A percentile compares a stretch with the other conserved stretches of the same genome.
These are phyloP conservation scores for Mesorhabditis sp. DNA, from an alignment of 2,888 invertebrate genomes.

Conservation along the genomic window DNA sequence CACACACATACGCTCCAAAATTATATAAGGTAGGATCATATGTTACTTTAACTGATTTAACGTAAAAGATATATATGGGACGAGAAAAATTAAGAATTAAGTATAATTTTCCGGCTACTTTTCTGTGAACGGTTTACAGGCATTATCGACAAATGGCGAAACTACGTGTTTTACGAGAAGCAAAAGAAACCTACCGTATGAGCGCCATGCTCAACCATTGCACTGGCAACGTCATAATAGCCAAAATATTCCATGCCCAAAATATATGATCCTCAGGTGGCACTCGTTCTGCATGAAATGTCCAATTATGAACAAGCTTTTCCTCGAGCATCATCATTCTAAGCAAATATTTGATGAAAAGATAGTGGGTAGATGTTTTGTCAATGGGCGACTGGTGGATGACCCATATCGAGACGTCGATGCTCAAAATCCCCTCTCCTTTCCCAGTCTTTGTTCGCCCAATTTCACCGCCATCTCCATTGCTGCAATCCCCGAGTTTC, in stretches of 20 bases:
- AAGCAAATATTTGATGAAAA: too few relatives aligned
- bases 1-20: too few relatives aligned
- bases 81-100: too few relatives aligned
- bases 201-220: not conserved
- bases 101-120: too few relatives aligned
- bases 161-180: too few relatives aligned
- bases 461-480: not conserved
- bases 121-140: too few relatives aligned
- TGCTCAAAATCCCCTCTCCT: not conserved
- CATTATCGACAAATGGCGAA: too few relatives aligned
- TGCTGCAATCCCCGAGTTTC: not conserved
- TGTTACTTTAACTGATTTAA: too few relatives aligned
- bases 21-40: too few relatives aligned
- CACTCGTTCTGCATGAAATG: not conserved
- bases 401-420: not conserved
- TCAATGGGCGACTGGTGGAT: not conserved
- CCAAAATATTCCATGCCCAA: constrained; percentile 2
- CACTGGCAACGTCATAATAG: not conserved
- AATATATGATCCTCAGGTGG: not conserved
- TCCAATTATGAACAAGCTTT: not conserved
- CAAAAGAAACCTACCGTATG: not conserved
- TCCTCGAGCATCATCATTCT: not conserved
- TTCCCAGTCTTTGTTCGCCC: not conserved
- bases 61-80: too few relatives aligned
- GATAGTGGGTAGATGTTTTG: not conserved